phyloP scores from a whole-genome alignment of 2,797 vertebrate genomes.

The Corythornis leucogaster region DNA sequence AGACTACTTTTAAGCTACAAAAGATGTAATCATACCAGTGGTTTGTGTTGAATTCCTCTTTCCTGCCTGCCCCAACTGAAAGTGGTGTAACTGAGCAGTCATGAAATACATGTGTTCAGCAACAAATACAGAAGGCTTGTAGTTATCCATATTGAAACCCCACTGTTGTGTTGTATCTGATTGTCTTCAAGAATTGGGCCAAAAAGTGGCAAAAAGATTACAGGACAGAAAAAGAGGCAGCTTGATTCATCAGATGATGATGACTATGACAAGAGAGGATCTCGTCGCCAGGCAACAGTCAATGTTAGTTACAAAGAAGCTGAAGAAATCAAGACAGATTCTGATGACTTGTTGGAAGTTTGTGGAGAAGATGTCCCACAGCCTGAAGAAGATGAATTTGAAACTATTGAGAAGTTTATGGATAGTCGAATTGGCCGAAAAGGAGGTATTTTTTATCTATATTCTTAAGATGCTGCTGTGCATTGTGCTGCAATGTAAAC shows the following conservation, averaged over 20 bases:
- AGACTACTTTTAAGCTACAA: not conserved
- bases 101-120: conserved; percentile 2
- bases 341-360: conserved; percentile 94
- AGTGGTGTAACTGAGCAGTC: not conserved
- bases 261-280: conserved; percentile 89
- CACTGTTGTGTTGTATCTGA: conserved; percentile 6
- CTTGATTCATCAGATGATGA: conserved; percentile 84
- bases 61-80: not conserved
- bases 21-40: not conserved
- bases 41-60: not conserved
- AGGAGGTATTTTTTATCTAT: conserved; percentile 83
- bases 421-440: conserved; percentile 90
- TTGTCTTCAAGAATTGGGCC: conserved; percentile 77
- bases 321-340: conserved; percentile 96
- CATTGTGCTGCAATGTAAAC: conserved; percentile 1
- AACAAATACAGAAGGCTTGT: conserved; percentile 15
- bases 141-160: conserved; percentile 8
- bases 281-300: conserved; percentile 94
- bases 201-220: conserved; percentile 90
- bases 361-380: conserved; percentile 93
- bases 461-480: conserved; percentile 9
- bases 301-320: conserved; percentile 97
- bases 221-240: conserved; percentile 86
- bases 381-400: conserved; percentile 96
- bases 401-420: conserved; percentile 96